phyloP scores from a whole-genome alignment of 23 tunicate species.

The Styela clava region DNA sequence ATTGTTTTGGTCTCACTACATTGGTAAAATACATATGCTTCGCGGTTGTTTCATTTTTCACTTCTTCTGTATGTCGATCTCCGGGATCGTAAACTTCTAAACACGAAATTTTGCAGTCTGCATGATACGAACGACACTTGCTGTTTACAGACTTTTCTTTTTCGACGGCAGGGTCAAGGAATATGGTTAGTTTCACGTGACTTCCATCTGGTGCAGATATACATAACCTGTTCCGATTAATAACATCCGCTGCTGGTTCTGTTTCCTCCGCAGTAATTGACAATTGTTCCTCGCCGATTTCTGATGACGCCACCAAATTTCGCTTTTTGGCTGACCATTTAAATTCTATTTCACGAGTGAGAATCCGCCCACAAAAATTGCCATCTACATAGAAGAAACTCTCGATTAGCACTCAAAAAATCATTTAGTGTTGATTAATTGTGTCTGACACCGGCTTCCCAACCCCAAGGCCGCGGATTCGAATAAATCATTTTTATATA shows the following conservation, averaged over 20 bases:
- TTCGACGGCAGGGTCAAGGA: background rate
- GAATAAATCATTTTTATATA: no score
- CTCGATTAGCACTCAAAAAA: no score
- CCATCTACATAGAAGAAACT: no score
- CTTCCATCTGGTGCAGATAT: background rate
- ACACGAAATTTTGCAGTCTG: background rate
- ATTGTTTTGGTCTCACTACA: background rate
- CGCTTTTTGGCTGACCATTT: background rate
- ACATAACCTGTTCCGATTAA: background rate
- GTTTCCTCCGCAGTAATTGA: background rate
- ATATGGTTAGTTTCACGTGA: background rate
- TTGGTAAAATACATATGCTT: no score
- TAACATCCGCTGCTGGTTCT: background rate
- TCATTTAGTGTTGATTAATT: no score
- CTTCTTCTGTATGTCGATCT: background rate
- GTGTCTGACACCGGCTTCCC: no score
- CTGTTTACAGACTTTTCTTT: background rate
- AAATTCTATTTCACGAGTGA: background rate
- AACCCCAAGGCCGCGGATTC: no score
- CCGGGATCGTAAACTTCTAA: background rate
- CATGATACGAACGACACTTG: background rate
- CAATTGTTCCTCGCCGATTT: background rate
- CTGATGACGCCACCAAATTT: background rate
- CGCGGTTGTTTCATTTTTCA: background rate
- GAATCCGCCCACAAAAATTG: background rate